phyloP scores from a whole-genome alignment of 2,113 vertebrate genomes.

The Gracilinanus agilis region DNA sequence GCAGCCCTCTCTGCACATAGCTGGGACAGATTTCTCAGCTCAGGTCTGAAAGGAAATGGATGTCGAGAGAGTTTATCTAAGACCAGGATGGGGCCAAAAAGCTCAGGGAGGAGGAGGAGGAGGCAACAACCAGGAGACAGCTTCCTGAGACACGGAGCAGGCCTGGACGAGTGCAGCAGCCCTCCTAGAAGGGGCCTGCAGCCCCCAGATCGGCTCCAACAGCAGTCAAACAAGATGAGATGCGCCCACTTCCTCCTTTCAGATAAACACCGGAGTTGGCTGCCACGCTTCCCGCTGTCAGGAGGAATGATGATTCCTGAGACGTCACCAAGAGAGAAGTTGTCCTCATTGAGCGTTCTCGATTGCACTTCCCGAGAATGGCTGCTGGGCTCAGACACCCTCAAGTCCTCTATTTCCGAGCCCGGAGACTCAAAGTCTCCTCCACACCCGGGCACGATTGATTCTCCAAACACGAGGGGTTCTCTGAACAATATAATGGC shows the following conservation, averaged over 20 bases:
- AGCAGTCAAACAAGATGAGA: conserved; percentile 80
- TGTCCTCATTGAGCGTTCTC: conserved; percentile 75
- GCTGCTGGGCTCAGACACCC: conserved; percentile 66
- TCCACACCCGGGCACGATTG: conserved; percentile 48
- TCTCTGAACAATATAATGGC: conserved; percentile 27
- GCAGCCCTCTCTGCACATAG: not conserved
- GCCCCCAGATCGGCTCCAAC: conserved; percentile 80
- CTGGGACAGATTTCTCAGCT: conserved; percentile 67
- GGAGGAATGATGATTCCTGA: conserved; percentile 86
- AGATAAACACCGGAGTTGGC: conserved; percentile 86
- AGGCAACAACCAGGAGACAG: conserved; percentile 39
- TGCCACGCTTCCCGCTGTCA: conserved; percentile 82
- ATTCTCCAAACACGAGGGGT: conserved; percentile 68
- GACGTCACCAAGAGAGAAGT: conserved; percentile 81
- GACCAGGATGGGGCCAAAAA: conserved; percentile 79
- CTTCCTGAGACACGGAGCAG: conserved; percentile 82
- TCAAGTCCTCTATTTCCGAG: conserved; percentile 58
- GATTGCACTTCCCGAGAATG: conserved; percentile 76
- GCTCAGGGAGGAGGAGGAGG: conserved; percentile 75
- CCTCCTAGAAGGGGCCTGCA: conserved; percentile 81
- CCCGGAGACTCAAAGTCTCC: conserved; percentile 31
- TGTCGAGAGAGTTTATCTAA: conserved; percentile 74
- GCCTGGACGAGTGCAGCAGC: conserved; percentile 69
- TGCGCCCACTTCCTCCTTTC: conserved; percentile 85
- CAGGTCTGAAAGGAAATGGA: conserved; percentile 68